Percentiles rank a stretch among this genome's conserved stretches.
phyloP scores from a whole-genome alignment of 1,140 invertebrate species.

The Panulirus ornatus region DNA sequence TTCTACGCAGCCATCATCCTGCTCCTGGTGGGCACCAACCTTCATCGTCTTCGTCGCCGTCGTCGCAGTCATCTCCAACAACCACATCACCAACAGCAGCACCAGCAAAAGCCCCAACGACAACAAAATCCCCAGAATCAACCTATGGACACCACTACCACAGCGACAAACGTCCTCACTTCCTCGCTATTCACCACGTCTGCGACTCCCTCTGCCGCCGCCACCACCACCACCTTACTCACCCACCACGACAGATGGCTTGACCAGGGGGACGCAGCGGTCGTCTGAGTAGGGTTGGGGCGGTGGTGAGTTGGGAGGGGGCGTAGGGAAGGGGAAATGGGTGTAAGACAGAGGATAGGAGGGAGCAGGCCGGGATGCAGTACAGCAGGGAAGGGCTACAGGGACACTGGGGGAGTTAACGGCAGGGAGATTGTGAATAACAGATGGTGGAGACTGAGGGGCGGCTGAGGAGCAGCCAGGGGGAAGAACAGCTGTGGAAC shows the following conservation, averaged over 20 bases:
- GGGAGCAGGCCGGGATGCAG: neutral
- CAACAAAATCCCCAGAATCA: neutral
- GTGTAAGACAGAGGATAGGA: neutral
- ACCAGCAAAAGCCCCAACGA: neutral
- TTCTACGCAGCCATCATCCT: slow-evolving; percentile 58
- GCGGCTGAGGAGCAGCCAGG: no score
- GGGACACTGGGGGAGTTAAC: neutral
- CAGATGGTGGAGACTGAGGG: no score
- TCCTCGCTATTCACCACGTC: neutral
- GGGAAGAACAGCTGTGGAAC: no score
- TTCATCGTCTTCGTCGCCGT: slow-evolving; percentile 38
- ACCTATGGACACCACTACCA: neutral
- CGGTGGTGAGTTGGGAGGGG: neutral
- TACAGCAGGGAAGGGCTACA: neutral
- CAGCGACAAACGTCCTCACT: neutral
- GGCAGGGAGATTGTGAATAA: neutral
- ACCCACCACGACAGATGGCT: slow-evolving; percentile 22
- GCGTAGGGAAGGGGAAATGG: no score
- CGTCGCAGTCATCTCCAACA: slow-evolving; percentile 3
- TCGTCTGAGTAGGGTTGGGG: neutral
- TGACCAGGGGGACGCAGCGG: slow-evolving; percentile 21
- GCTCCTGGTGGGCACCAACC: slow-evolving; percentile 53
- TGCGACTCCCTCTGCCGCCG: neutral
- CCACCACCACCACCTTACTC: slow-evolving; percentile 17
- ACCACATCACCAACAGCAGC: neutral